Percentiles rank a stretch among this genome's conserved stretches.
Conservation (phyloP, 2,113 vertebrate genomes). For the Coryphaenoides rupestris region DNA sequence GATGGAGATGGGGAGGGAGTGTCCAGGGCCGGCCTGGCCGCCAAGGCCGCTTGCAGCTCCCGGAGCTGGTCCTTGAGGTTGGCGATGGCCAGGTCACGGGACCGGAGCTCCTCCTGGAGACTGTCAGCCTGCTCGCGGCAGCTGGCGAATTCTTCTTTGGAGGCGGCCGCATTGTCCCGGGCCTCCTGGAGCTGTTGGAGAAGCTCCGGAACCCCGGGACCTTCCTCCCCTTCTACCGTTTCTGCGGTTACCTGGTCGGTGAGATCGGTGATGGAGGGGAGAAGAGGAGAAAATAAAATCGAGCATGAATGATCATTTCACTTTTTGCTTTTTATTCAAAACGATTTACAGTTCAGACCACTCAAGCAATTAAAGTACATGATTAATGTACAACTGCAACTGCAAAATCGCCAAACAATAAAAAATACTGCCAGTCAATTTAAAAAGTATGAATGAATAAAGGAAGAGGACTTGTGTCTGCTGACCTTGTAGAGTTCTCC, state of each 20-base stretch:
- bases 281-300: background rate
- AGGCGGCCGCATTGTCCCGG: constrained; percentile 63
- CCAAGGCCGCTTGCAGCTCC: constrained; percentile 63
- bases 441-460: background rate
- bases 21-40: constrained; percentile 52
- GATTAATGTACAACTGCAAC: no score
- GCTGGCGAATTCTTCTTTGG: constrained; percentile 78
- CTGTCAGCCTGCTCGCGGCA: constrained; percentile 75
- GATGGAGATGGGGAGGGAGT: constrained; percentile 27
- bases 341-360: no score
- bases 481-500: constrained; percentile 77
- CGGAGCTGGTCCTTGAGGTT: constrained; percentile 65
- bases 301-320: no score
- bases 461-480: constrained; percentile 17
- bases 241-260: constrained; percentile 44
- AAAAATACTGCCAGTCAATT: background rate
- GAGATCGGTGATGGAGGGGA: background rate
- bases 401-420: no score
- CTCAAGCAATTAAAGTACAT: no score
- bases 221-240: constrained; percentile 25
- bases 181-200: constrained; percentile 68
- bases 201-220: constrained; percentile 39
- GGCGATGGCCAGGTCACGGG: constrained; percentile 49
- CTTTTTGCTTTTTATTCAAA: no score
- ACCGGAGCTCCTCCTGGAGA: constrained; percentile 71